Conservation (phyloP, 2,797 vertebrate species). For the Pangasius sanitwongsei region DNA sequence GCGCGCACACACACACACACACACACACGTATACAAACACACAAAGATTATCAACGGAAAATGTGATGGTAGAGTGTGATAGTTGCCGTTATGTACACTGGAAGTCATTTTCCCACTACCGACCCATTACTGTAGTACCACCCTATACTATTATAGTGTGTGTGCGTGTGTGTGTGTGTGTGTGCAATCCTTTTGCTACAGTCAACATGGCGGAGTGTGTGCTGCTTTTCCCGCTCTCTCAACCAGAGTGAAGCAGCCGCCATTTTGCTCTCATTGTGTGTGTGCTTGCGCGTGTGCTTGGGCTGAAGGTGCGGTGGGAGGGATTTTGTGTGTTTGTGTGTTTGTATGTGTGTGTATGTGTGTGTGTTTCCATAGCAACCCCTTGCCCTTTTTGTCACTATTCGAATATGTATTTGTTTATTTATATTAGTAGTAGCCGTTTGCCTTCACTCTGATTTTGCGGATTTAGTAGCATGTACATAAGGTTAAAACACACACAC, state of each 20-base stretch:
- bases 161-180: not conserved
- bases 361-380: conserved; percentile 21
- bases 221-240: conserved; percentile 22
- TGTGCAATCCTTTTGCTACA: not conserved
- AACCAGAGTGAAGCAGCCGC: conserved; percentile 21
- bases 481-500: not conserved
- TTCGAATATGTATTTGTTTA: conserved; percentile 1
- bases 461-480: not conserved
- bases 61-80: not conserved
- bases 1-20: not conserved
- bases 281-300: conserved; percentile 6
- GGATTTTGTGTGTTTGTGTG: conserved; percentile 6
- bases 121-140: not conserved
- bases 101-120: conserved; percentile 5
- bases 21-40: not conserved
- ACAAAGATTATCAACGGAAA: conserved; percentile 18
- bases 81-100: not conserved
- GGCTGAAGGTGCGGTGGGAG: conserved; percentile 28
- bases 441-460: not conserved
- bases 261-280: conserved; percentile 31
- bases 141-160: not conserved
- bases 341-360: conserved; percentile 7
- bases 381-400: not conserved
- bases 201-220: conserved; percentile 22
- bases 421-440: not conserved